A percentile compares a stretch with the other conserved stretches of the same genome.
Conservation (phyloP, 2,797 vertebrate genomes). For the Natrix natrix region DNA sequence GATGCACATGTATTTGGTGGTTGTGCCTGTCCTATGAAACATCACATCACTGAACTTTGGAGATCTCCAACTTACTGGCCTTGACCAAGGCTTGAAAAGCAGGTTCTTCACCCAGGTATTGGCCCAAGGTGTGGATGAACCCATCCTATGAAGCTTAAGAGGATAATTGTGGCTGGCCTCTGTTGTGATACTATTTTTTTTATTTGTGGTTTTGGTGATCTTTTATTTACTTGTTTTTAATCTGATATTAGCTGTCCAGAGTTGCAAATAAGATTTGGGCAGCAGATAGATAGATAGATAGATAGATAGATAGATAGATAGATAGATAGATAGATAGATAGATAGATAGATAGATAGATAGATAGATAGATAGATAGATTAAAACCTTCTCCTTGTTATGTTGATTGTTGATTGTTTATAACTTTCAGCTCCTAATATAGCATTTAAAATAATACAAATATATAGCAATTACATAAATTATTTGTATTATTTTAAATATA, state of each 20-base stretch:
- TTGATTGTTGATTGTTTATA: neutral
- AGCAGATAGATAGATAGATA: neutral
- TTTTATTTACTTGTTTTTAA: neutral
- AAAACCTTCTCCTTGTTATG: neutral
- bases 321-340: no score
- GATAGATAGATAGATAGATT: no score
- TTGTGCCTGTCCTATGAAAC: neutral
- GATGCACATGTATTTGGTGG: neutral
- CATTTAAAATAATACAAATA: no score
- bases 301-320: no score
- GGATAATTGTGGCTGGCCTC: neutral
- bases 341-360: no score
- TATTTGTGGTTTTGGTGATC: neutral
- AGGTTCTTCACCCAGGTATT: neutral
- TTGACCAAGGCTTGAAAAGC: neutral
- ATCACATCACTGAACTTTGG: neutral
- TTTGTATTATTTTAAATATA: neutral
- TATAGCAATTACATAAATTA: neutral
- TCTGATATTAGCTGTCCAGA: neutral
- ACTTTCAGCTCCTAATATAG: neutral
- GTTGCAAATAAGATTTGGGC: neutral
- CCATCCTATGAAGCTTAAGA: neutral
- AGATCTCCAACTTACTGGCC: neutral
- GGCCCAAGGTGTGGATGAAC: neutral
- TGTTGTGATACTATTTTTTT: neutral